Percentiles rank a stretch among this genome's conserved stretches.
These are phyloP conservation scores for Hyles lineata DNA, from an alignment of 2,888 invertebrate genomes.

Conservation along the genomic window DNA sequence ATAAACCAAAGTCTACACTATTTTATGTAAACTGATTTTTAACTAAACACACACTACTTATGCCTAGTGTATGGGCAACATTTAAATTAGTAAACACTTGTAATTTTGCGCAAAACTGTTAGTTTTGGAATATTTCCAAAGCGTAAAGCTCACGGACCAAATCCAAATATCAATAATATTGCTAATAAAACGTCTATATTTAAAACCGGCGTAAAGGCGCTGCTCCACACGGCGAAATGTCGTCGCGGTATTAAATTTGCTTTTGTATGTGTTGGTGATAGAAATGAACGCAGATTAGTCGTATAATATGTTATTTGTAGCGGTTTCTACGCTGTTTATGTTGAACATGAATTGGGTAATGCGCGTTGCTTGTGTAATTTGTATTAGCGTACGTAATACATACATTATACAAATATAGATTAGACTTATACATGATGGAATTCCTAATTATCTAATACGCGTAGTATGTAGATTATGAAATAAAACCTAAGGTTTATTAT, in stretches of 20 bases:
- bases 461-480: no score
- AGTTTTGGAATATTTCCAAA: slow-evolving; percentile 34
- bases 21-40: slow-evolving; percentile 1
- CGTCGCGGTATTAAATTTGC: neutral
- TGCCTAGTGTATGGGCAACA: slow-evolving; percentile 24
- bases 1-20: neutral
- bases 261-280: neutral
- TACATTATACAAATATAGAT: no score
- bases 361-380: no score
- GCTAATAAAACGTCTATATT: slow-evolving; percentile 34
- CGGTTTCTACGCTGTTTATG: neutral
- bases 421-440: no score
- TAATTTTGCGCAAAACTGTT: slow-evolving; percentile 50
- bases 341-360: no score
- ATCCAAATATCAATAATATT: slow-evolving; percentile 35
- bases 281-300: neutral
- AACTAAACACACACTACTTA: slow-evolving; percentile 3
- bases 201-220: slow-evolving; percentile 15
- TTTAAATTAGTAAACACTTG: slow-evolving; percentile 38
- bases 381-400: no score
- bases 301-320: neutral
- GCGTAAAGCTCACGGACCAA: slow-evolving; percentile 33
- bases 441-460: no score
- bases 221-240: neutral
- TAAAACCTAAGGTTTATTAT: no score